Evolutionary conservation across 2,113 vertebrate genomes (phyloP), one percentile per base, ranked within the genome.

Genomic region (Seriola aureovittata): DNA sequence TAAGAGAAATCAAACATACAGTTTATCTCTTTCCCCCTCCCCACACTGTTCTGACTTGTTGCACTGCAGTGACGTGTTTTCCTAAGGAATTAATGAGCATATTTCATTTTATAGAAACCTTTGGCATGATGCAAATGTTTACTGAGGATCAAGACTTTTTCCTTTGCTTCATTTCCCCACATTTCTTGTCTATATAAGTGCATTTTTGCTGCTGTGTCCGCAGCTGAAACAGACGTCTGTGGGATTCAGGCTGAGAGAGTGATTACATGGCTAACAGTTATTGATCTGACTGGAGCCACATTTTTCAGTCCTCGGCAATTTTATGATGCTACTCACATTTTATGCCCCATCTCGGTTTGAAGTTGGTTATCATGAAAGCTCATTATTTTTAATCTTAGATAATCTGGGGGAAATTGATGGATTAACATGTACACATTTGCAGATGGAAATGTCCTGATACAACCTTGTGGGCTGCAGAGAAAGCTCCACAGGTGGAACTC

Each of bases 11-110:
- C 55, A 73, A 71, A 79, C 52, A 58, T 11, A 66, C 1, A 12
- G 67, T 87, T 82, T 65, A 84, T 71, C 63, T 65, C 57, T 40
- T 68, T 21, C 62, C 19, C 40, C 21, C 50, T 1, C 29, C 67
- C 10, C 9, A 6, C 29, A 2, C 68, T 36, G 60, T 72, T 87
- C 21, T 10, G 12, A 55, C 66, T 40, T 67, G 29, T 67, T 66
- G 50, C 52, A 19, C 21, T n/a, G 14, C 7, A 19, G n/a, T 4
- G 29, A 54, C 34, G 10, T 48, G 21, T 65, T 79, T 75, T 67
- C 66, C 19, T 8, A 1, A 52, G 23, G 21, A 71, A 57, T 78
- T 55, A 32, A 64, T 64, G 23, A 5, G 32, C 34, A 38, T 64
- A 42, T 71, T 75, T 70, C 1, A 54, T 54, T 67, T 36, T 8